Percentiles rank a stretch among this genome's conserved stretches.
These are phyloP conservation scores for Heterohyrax brucei DNA, from an alignment of 2,797 vertebrate genomes.

Conservation along the genomic window DNA sequence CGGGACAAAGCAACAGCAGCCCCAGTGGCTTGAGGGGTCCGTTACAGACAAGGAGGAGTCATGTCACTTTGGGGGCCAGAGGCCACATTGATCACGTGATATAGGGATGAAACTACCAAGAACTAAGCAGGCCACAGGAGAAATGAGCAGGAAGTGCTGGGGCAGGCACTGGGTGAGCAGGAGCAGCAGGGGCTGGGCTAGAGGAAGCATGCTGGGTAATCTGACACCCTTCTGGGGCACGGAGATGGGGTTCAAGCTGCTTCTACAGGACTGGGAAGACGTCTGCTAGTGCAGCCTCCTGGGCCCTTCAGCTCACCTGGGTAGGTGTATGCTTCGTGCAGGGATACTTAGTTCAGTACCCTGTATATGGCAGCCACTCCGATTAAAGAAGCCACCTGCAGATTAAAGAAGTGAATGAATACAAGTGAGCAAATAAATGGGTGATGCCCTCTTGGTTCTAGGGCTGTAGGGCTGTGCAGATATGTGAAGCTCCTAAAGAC, in stretches of 20 bases:
- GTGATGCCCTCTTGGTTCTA: not conserved
- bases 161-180: not conserved
- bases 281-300: not conserved
- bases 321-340: not conserved
- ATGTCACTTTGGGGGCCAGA: not conserved
- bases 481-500: not conserved
- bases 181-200: not conserved
- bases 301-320: not conserved
- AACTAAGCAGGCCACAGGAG: not conserved
- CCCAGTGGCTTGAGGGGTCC: not conserved
- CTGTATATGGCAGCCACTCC: not conserved
- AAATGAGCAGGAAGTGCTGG: not conserved
- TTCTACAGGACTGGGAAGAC: no score
- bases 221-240: not conserved
- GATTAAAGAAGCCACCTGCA: not conserved
- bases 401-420: not conserved
- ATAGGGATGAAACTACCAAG: not conserved
- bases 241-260: not conserved
- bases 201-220: not conserved
- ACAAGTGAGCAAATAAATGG: not conserved
- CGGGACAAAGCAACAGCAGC: not conserved
- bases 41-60: not conserved
- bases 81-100: not conserved
- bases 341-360: no score
- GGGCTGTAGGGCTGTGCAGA: not conserved